These are phyloP conservation scores for Icerya purchasi DNA, from an alignment of 2,888 invertebrate species.

Conservation along the genomic window DNA sequence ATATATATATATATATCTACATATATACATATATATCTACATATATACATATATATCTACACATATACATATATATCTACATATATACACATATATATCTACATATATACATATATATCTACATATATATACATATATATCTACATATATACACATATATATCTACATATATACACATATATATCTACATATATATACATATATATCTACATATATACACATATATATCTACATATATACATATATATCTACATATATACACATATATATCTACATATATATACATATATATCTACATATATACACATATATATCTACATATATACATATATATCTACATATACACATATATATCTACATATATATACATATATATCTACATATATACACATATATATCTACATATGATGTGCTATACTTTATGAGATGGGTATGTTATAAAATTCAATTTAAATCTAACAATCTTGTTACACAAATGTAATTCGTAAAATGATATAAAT, in stretches of 20 bases:
- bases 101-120: too few relatives aligned
- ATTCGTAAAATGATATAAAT: too few relatives aligned
- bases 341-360: not conserved
- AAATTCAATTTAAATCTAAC: too few relatives aligned
- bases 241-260: not conserved
- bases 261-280: not conserved
- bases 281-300: not conserved
- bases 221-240: not conserved
- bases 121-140: too few relatives aligned
- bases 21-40: too few relatives aligned
- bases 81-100: too few relatives aligned
- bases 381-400: not conserved
- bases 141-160: too few relatives aligned
- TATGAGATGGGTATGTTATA: too few relatives aligned
- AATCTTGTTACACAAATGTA: too few relatives aligned
- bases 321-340: not conserved
- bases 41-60: too few relatives aligned
- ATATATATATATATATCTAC: too few relatives aligned
- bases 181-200: not conserved
- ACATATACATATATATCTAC: too few relatives aligned
- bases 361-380: not conserved
- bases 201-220: not conserved
- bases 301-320: not conserved
- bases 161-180: not conserved
- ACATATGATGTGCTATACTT: not conserved